Conservation (phyloP, 2,888 invertebrate genomes). For the Gymnosoma rotundatum region DNA sequence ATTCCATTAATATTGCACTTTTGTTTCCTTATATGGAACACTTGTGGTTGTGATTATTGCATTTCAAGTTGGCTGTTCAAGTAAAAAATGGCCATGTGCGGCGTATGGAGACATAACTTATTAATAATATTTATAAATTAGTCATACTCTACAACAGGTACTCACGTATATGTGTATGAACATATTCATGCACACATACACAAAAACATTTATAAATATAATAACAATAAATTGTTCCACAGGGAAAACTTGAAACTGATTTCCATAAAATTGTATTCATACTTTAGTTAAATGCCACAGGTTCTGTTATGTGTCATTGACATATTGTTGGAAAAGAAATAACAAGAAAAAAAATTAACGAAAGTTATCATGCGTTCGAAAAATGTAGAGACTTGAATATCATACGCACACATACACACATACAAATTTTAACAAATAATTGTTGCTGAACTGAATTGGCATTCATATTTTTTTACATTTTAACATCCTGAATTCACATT, state of each 20-base stretch:
- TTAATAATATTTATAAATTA: conserved; percentile 69
- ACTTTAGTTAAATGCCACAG: conserved; percentile 3
- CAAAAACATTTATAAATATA: conserved; percentile 24
- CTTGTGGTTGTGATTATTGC: too few relatives aligned
- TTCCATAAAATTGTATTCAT: conserved; percentile 35
- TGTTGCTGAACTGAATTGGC: neutral
- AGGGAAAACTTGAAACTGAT: conserved; percentile 40
- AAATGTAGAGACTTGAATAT: neutral
- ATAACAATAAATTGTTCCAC: conserved; percentile 65
- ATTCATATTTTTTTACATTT: conserved; percentile 17
- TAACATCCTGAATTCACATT: conserved; percentile 11
- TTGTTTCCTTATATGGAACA: conserved; percentile 9
- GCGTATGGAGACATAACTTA: conserved; percentile 23
- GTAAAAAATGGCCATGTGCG: conserved; percentile 29
- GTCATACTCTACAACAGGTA: conserved; percentile 48
- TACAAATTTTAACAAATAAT: too few relatives aligned
- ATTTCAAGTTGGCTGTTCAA: conserved; percentile 11
- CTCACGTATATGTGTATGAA: neutral
- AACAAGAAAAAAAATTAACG: conserved; percentile 17
- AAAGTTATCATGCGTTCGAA: conserved; percentile 38
- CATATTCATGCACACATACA: neutral
- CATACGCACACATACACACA: neutral
- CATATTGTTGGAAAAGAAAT: neutral
- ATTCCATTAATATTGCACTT: conserved; percentile 21
- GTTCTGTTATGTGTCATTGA: neutral